phyloP scores from a whole-genome alignment of 2,888 invertebrate genomes.

The Opisthograptis luteolata region DNA sequence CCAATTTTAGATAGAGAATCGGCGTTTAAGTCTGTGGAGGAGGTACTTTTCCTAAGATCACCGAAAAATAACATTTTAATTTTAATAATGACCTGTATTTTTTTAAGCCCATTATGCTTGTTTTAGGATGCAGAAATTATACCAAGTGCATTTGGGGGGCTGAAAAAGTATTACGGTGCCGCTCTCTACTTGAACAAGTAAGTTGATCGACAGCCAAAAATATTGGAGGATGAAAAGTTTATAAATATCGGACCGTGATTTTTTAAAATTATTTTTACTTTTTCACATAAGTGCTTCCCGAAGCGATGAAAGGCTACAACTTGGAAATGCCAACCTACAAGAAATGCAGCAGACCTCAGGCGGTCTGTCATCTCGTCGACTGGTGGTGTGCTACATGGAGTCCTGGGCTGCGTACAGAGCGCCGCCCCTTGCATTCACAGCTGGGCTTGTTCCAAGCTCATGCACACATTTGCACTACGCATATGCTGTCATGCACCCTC shows the following conservation, averaged over 20 bases:
- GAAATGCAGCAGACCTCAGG: conserved; percentile 72
- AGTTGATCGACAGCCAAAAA: conserved; percentile 38
- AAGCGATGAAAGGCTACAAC: conserved; percentile 69
- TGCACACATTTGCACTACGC: conserved; percentile 91
- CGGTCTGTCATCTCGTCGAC: conserved; percentile 53
- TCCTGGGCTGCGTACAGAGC: conserved; percentile 87
- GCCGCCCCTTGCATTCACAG: conserved; percentile 87
- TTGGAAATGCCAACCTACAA: conserved; percentile 77
- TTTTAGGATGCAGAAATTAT: conserved; percentile 59
- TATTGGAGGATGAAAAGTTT: too few relatives aligned
- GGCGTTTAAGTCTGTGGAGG: conserved; percentile 60
- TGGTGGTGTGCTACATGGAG: conserved; percentile 88
- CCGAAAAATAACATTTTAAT: not conserved
- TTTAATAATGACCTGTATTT: not conserved
- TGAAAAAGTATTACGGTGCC: conserved; percentile 72
- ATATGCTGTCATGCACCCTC: conserved; percentile 88
- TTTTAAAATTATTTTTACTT: not conserved
- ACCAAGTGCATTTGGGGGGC: conserved; percentile 40
- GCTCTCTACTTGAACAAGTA: conserved; percentile 75
- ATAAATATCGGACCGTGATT: too few relatives aligned
- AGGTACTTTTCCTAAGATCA: conserved; percentile 17
- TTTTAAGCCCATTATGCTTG: too few relatives aligned
- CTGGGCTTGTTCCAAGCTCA: conserved; percentile 86
- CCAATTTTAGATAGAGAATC: conserved; percentile 57
- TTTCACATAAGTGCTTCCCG: conserved; percentile 52